Conservation (phyloP, 2,888 invertebrate genomes). For the Agrochola macilenta region DNA sequence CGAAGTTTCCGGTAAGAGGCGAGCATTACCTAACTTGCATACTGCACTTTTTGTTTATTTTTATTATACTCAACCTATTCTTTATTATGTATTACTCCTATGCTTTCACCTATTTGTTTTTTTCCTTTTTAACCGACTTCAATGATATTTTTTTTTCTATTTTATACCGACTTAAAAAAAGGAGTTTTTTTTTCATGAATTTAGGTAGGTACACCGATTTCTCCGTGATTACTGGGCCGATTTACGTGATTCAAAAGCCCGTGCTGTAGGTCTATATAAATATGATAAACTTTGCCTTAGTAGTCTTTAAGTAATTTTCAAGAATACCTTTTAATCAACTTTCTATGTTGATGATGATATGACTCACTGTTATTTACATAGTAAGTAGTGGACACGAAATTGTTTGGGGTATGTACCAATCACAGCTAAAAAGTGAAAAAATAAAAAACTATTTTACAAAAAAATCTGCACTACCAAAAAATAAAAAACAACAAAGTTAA, state of each 20-base stretch:
- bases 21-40: conserved; percentile 55
- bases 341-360: background rate
- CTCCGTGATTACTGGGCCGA: background rate
- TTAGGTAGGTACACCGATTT: background rate
- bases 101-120: conserved; percentile 4
- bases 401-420: too few species aligned
- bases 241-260: background rate
- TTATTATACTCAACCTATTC: background rate
- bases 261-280: background rate
- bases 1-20: conserved; percentile 59
- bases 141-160: background rate
- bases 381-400: background rate
- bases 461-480: too few species aligned
- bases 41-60: conserved; percentile 42
- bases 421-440: too few species aligned
- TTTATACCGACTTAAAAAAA: background rate
- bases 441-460: too few species aligned
- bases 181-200: background rate
- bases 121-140: background rate
- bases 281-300: background rate
- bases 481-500: too few species aligned
- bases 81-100: background rate
- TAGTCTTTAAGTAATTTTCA: too few species aligned
- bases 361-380: background rate
- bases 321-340: too few species aligned